Conservation (phyloP, 2,888 invertebrate genomes). For the Neuroscelio doddi region DNA sequence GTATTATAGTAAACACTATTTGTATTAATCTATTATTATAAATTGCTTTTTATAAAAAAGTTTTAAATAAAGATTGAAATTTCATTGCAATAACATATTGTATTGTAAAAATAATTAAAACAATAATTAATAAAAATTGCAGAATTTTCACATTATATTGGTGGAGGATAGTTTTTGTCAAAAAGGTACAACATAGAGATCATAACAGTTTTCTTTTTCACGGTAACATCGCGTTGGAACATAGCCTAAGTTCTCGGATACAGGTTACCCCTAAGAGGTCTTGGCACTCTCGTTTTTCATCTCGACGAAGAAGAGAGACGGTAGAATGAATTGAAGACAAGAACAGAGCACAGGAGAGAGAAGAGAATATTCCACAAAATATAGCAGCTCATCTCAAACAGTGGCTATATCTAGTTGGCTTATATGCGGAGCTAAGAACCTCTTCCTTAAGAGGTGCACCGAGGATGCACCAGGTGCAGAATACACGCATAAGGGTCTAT, state of each 20-base stretch:
- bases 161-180: not conserved
- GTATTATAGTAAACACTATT: no score
- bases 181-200: slow-evolving; percentile 10
- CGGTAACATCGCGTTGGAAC: not conserved
- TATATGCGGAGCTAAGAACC: slow-evolving; percentile 20
- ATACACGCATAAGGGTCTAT: slow-evolving; percentile 47
- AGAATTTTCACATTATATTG: no score
- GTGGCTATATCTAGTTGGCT: slow-evolving; percentile 18
- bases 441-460: slow-evolving; percentile 35
- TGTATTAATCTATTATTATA: no score
- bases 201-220: slow-evolving; percentile 18
- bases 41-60: no score
- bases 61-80: no score
- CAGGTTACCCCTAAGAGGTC: slow-evolving; percentile 43
- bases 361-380: slow-evolving; percentile 22
- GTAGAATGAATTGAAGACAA: slow-evolving; percentile 20
- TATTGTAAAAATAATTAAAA: no score
- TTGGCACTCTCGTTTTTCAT: slow-evolving; percentile 45
- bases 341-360: slow-evolving; percentile 3
- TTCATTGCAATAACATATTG: no score
- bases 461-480: slow-evolving; percentile 54
- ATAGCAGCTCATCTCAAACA: slow-evolving; percentile 20
- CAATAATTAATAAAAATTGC: no score
- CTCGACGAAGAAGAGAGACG: slow-evolving; percentile 19
- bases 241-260: slow-evolving; percentile 10